Evolutionary conservation across 2,797 vertebrate genomes (phyloP), one percentile per base, ranked within the genome.

Genomic region (Chloroceryle amazona): DNA sequence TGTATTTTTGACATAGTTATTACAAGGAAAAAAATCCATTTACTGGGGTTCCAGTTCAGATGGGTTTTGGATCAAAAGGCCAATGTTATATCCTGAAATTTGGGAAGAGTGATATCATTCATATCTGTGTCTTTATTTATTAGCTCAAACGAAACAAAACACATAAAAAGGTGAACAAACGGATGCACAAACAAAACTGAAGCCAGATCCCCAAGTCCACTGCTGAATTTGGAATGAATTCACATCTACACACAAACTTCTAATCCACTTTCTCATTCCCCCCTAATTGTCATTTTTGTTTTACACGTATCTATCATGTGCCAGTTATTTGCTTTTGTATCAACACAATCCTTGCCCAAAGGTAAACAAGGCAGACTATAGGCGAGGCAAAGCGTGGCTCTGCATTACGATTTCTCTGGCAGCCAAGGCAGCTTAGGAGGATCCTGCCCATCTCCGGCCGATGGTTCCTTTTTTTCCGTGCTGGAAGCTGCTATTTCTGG

Each of bases 261-360:
- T 66, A 92, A 89, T 90, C 42, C 66, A 26, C 47, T 65, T 81
- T 75, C 58, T 84, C 55, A 14, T 79, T 52, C 23, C 42, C 41
- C 71, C 44, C 37, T 91, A 90, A 84, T 93, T 84, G 70, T 33
- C 54, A 39, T 72, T 93, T 94, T 75, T 86, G 54, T 16, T 89
- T 70, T 68, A 79, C 2, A 1, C 2, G 0, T 52, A 55, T 58
- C 76, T 75, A 89, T 90, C 86, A 52, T 60, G 49, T 49, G 88
- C 83, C 96, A 89, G 33, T 86, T 90, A 86, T 51, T 75, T 76
- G 62, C 20, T 81, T 79, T 88, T 92, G 90, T 73, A 72, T 51
- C 86, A 93, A 73, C 76, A 76, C 19, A 23, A 37, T 23, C 66
- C 66, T 93, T 83, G 81, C 93, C 90, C 83, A 94, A 76, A 97